Conservation (phyloP, 2,797 vertebrate genomes). For the Hylomyscus alleni region DNA sequence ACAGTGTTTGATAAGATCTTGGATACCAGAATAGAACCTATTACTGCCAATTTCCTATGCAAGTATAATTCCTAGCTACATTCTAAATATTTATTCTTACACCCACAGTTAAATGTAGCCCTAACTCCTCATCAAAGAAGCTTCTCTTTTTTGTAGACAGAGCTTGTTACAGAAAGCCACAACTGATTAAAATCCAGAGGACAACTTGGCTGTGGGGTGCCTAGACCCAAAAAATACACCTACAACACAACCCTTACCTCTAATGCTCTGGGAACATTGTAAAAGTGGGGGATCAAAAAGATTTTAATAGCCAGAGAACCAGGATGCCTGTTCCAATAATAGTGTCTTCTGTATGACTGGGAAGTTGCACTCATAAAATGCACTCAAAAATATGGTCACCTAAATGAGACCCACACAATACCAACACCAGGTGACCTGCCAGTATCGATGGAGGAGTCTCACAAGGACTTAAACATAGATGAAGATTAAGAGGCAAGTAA, state of each 20-base stretch:
- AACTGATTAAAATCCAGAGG: not conserved
- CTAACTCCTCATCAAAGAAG: no score
- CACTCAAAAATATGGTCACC: not conserved
- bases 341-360: not conserved
- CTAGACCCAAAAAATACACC: not conserved
- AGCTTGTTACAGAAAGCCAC: no score
- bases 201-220: not conserved
- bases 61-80: no score
- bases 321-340: not conserved
- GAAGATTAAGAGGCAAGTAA: not conserved
- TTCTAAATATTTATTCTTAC: no score
- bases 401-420: not conserved
- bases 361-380: not conserved
- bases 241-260: not conserved
- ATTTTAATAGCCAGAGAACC: not conserved
- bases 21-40: no score
- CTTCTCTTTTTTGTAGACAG: no score
- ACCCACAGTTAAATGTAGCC: no score
- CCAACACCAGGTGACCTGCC: no score
- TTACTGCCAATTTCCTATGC: no score
- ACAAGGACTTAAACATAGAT: not conserved
- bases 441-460: not conserved
- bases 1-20: no score
- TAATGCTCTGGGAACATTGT: not conserved
- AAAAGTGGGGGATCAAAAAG: not conserved